Evolutionary conservation across 2,797 vertebrate species (phyloP).

Genomic region (Danio choprae): DNA sequence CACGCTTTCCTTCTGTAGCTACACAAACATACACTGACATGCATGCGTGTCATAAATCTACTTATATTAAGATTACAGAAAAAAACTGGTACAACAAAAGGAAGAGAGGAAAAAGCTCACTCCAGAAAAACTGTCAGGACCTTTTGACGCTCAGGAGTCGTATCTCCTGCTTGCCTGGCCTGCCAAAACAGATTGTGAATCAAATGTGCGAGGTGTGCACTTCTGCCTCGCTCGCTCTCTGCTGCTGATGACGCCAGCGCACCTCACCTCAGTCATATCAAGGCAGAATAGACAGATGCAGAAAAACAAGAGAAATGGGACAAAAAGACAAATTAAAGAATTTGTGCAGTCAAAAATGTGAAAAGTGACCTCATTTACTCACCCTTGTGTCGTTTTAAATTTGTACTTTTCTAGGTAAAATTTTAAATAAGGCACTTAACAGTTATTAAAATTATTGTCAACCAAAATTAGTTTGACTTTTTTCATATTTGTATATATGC

Average conservation of each 20-base stretch:
- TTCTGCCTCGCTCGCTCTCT: constrained; percentile 59
- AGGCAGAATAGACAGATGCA: constrained; percentile 29
- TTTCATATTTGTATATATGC: no score
- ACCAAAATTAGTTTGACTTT: no score
- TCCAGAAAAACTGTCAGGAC: constrained; percentile 74
- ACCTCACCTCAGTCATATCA: constrained; percentile 35
- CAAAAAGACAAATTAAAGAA: constrained; percentile 28
- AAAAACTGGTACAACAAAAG: constrained; percentile 62
- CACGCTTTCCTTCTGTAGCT: constrained; percentile 46
- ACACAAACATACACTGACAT: constrained; percentile 57
- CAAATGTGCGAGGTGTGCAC: constrained; percentile 60
- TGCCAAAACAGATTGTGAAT: constrained; percentile 70
- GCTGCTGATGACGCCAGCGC: constrained; percentile 56
- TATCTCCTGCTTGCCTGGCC: constrained; percentile 66
- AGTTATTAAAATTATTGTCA: no score
- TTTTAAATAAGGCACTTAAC: neutral
- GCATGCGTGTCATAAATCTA: constrained; percentile 55
- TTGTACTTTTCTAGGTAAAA: neutral
- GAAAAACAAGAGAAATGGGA: neutral
- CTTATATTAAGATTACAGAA: constrained; percentile 55
- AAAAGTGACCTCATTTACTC: neutral
- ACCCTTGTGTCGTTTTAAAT: neutral
- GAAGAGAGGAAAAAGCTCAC: constrained; percentile 62
- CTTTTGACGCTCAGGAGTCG: constrained; percentile 64
- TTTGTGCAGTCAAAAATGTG: neutral